These are phyloP conservation scores for Eurois occulta DNA, from an alignment of 2,888 invertebrate species.

Conservation along the genomic window DNA sequence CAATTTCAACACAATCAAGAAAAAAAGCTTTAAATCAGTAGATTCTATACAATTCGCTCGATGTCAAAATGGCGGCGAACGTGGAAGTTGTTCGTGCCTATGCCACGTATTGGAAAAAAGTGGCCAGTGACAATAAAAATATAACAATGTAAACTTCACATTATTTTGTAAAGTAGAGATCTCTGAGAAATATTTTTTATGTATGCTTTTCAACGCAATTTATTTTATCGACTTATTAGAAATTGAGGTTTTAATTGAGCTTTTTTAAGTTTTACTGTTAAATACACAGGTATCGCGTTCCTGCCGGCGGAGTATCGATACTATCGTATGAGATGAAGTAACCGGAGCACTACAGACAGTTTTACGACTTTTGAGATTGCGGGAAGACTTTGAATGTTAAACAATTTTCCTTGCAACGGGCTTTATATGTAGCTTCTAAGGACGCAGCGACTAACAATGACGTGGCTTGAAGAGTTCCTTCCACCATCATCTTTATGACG, in stretches of 20 bases:
- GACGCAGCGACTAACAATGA: conserved; percentile 25
- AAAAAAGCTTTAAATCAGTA: conserved; percentile 93
- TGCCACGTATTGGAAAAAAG: conserved; percentile 94
- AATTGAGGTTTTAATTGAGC: not conserved
- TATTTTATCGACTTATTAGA: not conserved
- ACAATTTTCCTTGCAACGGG: not conserved
- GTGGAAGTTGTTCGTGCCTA: conserved; percentile 94
- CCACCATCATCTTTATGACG: conserved; percentile 13
- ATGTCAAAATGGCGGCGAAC: conserved; percentile 96
- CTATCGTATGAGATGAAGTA: too few species aligned
- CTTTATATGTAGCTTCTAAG: conserved; percentile 19
- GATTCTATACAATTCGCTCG: conserved; percentile 93
- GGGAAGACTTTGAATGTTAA: conserved; percentile 6
- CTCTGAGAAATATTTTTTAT: not conserved
- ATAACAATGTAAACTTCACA: conserved; percentile 34
- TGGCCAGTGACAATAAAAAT: conserved; percentile 82
- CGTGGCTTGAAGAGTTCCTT: conserved; percentile 26
- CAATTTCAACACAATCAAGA: conserved; percentile 90
- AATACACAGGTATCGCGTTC: not conserved
- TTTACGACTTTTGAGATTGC: not conserved
- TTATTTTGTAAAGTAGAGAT: not conserved
- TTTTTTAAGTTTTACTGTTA: not conserved
- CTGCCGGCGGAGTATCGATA: not conserved
- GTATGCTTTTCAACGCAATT: not conserved
- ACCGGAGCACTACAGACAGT: not conserved